Base-by-base conservation (phyloP, 2,113 vertebrate genomes). In the Gallinago paraguaiae region DNA sequence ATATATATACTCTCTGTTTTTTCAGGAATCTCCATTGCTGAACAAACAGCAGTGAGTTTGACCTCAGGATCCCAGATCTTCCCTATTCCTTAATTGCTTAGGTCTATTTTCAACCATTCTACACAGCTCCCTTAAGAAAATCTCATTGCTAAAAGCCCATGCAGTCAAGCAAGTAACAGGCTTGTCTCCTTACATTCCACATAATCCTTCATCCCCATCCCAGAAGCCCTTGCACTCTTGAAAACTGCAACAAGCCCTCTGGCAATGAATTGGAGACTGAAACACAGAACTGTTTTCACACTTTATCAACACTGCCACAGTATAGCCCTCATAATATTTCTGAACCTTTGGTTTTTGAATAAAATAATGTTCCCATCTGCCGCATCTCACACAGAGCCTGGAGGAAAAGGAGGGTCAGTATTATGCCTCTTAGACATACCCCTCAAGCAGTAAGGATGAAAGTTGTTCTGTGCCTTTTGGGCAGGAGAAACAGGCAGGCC, bases 291-390 rank as follows among this genome's bases (percentile, higher is more conserved):
- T 19, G 6, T 61, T 82, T 77, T 82, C 20, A 45, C 48, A 53
- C 20, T 85, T 41, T 3, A 45, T 61, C 33, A 41, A 33, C 28
- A 8, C 0, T 0, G 1, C 11, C 50, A 28, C 28, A 35, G 6
- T 53, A 63, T 18, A 57, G 1, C 2, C 3, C 6, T 90, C 23
- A 43, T 35, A 84, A 70, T 53, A 72, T 56, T 71, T 76, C 27
- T 59, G 18, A 88, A 60, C 9, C 3, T 69, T 70, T 70, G 11
- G 2, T 28, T 75, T 75, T 70, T 57, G 6, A 82, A 82, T 68
- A 85, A 71, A 76, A 71, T 31, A 23, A 3, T 22, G 3, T 17
- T 41, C 37, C 14, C 50, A 22, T 45, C 56, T 67, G 17, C 39
- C 0, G 7, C 10, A 41, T 31, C 41, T 78, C 35, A 65, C 7